Percentiles rank a stretch among this genome's conserved stretches.
These are phyloP conservation scores for Eristalis arbustorum DNA, from an alignment of 2,888 invertebrate species.

Conservation along the genomic window DNA sequence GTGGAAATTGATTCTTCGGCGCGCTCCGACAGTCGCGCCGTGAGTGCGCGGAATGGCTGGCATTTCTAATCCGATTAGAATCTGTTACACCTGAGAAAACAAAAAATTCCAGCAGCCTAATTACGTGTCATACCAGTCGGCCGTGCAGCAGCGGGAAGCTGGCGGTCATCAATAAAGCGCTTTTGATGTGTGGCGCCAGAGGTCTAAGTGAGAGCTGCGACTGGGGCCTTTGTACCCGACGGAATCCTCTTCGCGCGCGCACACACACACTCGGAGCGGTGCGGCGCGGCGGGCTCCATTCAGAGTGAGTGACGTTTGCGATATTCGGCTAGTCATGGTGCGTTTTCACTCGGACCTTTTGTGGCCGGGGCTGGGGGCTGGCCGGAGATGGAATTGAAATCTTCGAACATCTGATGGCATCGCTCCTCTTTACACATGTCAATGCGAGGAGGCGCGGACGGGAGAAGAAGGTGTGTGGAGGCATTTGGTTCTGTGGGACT, in stretches of 20 bases:
- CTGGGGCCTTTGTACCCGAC: slow-evolving; percentile 37
- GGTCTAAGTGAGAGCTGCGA: slow-evolving; percentile 27
- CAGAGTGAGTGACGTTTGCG: slow-evolving; percentile 65
- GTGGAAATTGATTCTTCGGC: slow-evolving; percentile 25
- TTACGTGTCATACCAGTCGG: slow-evolving; percentile 69
- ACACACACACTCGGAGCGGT: neutral
- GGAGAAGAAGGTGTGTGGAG: slow-evolving; percentile 16
- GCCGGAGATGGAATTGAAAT: slow-evolving; percentile 55
- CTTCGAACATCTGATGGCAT: slow-evolving; percentile 60
- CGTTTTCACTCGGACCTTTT: slow-evolving; percentile 56
- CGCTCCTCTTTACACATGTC: slow-evolving; percentile 66
- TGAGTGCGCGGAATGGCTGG: slow-evolving; percentile 33
- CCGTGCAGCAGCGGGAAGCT: slow-evolving; percentile 35
- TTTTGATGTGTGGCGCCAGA: slow-evolving; percentile 70
- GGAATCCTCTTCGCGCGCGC: slow-evolving; percentile 2
- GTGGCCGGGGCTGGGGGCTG: slow-evolving; percentile 7
- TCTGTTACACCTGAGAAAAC: slow-evolving; percentile 69
- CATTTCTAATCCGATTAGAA: slow-evolving; percentile 70
- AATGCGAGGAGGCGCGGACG: slow-evolving; percentile 40
- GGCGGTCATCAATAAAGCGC: slow-evolving; percentile 67
- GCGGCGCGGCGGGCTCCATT: neutral
- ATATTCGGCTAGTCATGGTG: slow-evolving; percentile 69
- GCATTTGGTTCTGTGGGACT: slow-evolving; percentile 6
- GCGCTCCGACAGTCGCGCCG: neutral
- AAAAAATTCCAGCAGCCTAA: slow-evolving; percentile 71